phyloP scores from a whole-genome alignment of 2,113 vertebrate species.

The Calyptommatus sinebrachiatus region DNA sequence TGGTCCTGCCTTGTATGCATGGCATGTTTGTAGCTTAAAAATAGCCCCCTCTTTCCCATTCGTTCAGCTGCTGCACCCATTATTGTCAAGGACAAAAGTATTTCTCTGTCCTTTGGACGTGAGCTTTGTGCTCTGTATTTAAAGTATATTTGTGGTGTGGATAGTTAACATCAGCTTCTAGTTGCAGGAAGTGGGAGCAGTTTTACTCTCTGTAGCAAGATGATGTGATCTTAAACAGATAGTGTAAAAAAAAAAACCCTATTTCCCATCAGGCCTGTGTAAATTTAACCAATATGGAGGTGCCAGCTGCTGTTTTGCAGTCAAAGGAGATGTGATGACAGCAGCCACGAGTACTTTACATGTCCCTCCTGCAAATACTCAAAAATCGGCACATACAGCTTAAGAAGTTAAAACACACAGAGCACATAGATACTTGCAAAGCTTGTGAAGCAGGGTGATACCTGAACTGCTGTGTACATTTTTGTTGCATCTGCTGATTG shows the following conservation, averaged over 20 bases:
- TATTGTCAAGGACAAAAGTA: conserved; percentile 38
- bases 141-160: conserved; percentile 35
- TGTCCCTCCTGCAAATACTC: conserved; percentile 19
- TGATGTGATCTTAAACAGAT: conserved; percentile 38
- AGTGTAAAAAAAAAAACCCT: conserved; percentile 29
- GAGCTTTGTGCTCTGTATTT: conserved; percentile 4
- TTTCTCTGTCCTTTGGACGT: neutral
- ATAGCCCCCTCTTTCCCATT: conserved; percentile 53
- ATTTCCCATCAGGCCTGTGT: conserved; percentile 50
- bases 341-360: conserved; percentile 47
- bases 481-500: conserved; percentile 23
- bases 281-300: conserved; percentile 65
- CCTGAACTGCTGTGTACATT: neutral
- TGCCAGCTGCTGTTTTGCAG: conserved; percentile 55
- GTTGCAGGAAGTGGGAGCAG: conserved; percentile 27
- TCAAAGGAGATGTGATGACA: conserved; percentile 50
- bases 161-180: conserved; percentile 47
- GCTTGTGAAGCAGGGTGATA: conserved; percentile 43
- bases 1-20: conserved; percentile 39
- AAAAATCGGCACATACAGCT: neutral
- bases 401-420: conserved; percentile 49
- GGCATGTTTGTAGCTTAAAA: conserved; percentile 58
- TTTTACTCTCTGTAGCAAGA: conserved; percentile 43
- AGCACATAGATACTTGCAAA: conserved; percentile 36
- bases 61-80: conserved; percentile 46